A percentile compares a stretch with the other conserved stretches of the same genome.
Conservation (phyloP, 1,140 invertebrate species). For the Trypoxylus dichotomus region DNA sequence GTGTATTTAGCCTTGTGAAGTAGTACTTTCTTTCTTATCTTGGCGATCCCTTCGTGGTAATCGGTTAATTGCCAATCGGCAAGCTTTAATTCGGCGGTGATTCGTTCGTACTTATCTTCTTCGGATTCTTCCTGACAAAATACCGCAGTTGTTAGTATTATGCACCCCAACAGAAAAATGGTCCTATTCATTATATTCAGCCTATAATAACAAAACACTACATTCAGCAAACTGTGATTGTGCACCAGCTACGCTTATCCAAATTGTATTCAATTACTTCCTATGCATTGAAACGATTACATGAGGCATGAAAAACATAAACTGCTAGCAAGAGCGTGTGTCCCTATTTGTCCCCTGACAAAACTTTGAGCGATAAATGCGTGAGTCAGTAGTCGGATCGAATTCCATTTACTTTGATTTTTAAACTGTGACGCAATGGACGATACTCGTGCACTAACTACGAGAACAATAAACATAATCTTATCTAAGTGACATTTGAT, state of each 20-base stretch:
- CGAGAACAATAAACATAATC: neutral
- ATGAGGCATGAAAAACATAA: neutral
- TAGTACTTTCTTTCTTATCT: neutral
- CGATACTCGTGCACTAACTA: neutral
- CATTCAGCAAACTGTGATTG: neutral
- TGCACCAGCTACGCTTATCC: neutral
- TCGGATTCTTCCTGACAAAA: neutral
- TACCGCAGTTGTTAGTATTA: neutral
- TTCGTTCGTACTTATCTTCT: slow-evolving; percentile 28
- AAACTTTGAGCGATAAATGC: neutral
- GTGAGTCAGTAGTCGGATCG: neutral
- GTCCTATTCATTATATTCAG: neutral
- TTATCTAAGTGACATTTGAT: neutral
- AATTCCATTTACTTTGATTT: slow-evolving; percentile 9
- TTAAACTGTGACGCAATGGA: slow-evolving; percentile 9
- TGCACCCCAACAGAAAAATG: neutral
- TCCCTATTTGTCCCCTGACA: neutral
- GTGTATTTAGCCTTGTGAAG: neutral
- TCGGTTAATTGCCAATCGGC: slow-evolving; percentile 16
- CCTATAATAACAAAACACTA: neutral
- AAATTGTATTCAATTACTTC: too few species aligned
- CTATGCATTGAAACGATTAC: neutral
- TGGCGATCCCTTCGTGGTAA: slow-evolving; percentile 3
- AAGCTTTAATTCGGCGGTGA: neutral
- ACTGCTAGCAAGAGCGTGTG: neutral